Base-by-base conservation (phyloP, 2,888 invertebrate genomes). In the Stenotaenia linearis region DNA sequence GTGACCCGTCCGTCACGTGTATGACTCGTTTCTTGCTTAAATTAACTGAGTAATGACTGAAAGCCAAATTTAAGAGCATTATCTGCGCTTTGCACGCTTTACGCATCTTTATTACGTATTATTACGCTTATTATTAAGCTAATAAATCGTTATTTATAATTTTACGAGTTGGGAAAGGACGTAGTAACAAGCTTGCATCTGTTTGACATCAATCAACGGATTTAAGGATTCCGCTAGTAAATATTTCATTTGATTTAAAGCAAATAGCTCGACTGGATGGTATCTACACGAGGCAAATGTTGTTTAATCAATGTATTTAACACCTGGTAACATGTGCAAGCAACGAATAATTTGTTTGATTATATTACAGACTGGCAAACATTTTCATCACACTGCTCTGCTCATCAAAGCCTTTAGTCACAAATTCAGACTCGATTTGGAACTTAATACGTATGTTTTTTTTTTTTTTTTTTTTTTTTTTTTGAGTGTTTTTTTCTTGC, bases 321-420 rank as follows among this genome's bases (percentile, higher is more conserved):
- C 56, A 56, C 56, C 56, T 56, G 56, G 56, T 56, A 56, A 18
- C 56, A 56, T 18, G 35, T 40, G 56, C 28, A 78, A 30, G 18
- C 50, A 78, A 32, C 15, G 25, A 45, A 69, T 81, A 50, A 69
- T 45, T 77, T 40, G 50, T 50, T 81, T 82, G 84, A 82, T 85
- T 85, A 89, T 89, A 89, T 91, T 92, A 82, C 92, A 96, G 95
- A 92, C 93, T 85, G 93, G 93, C 85, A 95, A 95, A 90, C 96
- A 96, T 88, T 95, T 92, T 89, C 95, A 96, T 88, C 92, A 94
- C 87, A 96, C 96, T 85, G 95, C 95, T 87, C 92, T 96, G 88
- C 92, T 96, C 90, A 96, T 96, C 90, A 96, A 96, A 90, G 96
- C 96, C 88, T 96, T 96, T 90, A 95, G 93, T 89, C 95, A 96